Percentiles rank a stretch among this genome's conserved stretches.
These are phyloP conservation scores for Aurelia aurita complex sp. Pacific DNA, from an alignment of 30 jellyfish, hydroid and myxozoan genomes.

Conservation along the genomic window DNA sequence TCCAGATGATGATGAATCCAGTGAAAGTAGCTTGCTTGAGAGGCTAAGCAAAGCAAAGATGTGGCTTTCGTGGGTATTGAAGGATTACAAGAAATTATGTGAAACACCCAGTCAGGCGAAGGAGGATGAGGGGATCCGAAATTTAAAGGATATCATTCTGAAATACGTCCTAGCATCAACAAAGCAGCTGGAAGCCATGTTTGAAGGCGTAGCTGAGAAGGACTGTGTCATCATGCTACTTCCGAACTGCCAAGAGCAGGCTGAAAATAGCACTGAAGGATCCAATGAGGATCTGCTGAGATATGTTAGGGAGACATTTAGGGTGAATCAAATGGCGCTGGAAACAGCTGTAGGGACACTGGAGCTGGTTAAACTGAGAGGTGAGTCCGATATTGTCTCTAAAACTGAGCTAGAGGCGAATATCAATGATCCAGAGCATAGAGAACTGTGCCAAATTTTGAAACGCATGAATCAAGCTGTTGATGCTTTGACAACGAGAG, in stretches of 20 bases:
- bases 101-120: slow-evolving; percentile 28
- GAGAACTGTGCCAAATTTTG: slow-evolving; percentile 54
- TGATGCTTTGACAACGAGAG: slow-evolving; percentile 36
- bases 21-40: neutral
- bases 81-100: slow-evolving; percentile 46
- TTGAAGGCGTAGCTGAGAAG: slow-evolving; percentile 62
- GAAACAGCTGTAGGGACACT: slow-evolving; percentile 79
- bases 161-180: slow-evolving; percentile 69
- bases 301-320: slow-evolving; percentile 70
- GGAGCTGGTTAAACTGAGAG: slow-evolving; percentile 77
- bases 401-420: slow-evolving; percentile 51
- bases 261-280: slow-evolving; percentile 18
- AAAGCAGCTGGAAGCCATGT: slow-evolving; percentile 62
- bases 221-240: slow-evolving; percentile 71
- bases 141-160: slow-evolving; percentile 44
- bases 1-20: neutral
- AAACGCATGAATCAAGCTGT: slow-evolving; percentile 61
- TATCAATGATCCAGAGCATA: slow-evolving; percentile 68
- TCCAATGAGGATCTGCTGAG: slow-evolving; percentile 66
- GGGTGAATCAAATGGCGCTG: slow-evolving; percentile 79
- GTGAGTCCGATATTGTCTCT: slow-evolving; percentile 63
- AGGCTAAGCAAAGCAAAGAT: slow-evolving; percentile 21
- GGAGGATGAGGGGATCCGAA: slow-evolving; percentile 23
- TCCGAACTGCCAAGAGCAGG: slow-evolving; percentile 27
- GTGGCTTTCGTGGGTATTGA: slow-evolving; percentile 53